Conservation (phyloP, 2,113 vertebrate species). For the Tachuris rubrigastra region DNA sequence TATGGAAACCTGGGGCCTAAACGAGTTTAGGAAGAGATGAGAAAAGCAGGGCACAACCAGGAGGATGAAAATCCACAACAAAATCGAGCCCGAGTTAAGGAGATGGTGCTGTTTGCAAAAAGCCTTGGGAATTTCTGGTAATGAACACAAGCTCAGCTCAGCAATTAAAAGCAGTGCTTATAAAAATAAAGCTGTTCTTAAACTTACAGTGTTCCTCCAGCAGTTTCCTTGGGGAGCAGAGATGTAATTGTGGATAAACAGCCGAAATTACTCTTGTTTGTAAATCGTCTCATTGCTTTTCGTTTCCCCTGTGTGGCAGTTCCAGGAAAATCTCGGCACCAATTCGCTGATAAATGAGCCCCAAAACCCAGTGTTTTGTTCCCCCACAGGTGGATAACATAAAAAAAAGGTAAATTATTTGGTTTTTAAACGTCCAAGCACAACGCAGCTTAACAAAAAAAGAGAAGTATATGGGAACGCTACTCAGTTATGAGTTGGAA, state of each 20-base stretch:
- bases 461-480: neutral
- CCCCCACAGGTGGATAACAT: neutral
- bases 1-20: neutral
- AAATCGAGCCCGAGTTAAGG: neutral
- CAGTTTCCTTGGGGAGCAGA: constrained; percentile 42
- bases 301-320: neutral
- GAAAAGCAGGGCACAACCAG: neutral
- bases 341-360: constrained; percentile 4
- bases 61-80: neutral
- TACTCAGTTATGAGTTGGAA: neutral
- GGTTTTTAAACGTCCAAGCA: neutral
- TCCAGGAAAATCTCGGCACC: constrained; percentile 28
- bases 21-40: neutral
- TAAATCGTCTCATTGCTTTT: constrained; percentile 34
- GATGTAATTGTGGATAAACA: constrained; percentile 49
- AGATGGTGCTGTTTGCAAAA: constrained; percentile 6
- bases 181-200: constrained; percentile 65
- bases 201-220: constrained; percentile 50
- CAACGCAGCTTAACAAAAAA: neutral
- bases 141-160: constrained; percentile 36
- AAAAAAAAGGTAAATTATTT: neutral
- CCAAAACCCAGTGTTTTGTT: neutral
- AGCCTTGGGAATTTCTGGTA: constrained; percentile 50
- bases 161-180: constrained; percentile 36
- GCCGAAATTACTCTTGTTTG: constrained; percentile 36